phyloP scores from a whole-genome alignment of 2,113 vertebrate species.

The Toxostoma redivivum region DNA sequence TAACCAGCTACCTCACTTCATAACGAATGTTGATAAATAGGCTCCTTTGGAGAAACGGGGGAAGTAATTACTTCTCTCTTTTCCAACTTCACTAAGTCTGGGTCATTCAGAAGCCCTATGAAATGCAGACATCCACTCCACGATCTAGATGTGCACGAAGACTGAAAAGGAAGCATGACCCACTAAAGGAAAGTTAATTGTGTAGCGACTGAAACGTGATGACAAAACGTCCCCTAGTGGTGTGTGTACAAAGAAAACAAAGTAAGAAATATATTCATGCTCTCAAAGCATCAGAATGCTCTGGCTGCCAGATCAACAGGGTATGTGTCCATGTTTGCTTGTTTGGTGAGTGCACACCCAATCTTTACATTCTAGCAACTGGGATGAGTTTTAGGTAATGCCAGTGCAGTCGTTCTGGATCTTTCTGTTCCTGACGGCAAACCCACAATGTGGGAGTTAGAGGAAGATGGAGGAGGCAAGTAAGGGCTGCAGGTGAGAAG shows the following conservation, averaged over 20 bases:
- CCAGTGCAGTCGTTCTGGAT: fast-evolving
- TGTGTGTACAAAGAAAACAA: not conserved
- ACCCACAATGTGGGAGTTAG: not conserved
- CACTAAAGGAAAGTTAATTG: not conserved
- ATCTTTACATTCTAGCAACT: not conserved
- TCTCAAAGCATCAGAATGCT: not conserved
- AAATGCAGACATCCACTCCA: not conserved
- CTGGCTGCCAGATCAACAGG: not conserved
- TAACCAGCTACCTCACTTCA: not conserved
- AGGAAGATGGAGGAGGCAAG: not conserved
- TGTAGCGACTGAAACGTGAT: not conserved
- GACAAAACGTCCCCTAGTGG: constrained; percentile 46
- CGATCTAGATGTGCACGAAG: not conserved
- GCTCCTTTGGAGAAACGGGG: not conserved
- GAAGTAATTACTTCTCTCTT: not conserved
- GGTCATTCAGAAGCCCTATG: not conserved
- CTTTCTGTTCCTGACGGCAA: not conserved
- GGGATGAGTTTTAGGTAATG: not conserved
- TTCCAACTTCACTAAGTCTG: not conserved
- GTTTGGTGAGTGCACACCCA: not conserved
- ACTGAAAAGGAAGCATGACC: not conserved
- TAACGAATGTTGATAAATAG: not conserved
- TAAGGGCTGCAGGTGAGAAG: not conserved
- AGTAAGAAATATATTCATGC: fast-evolving
- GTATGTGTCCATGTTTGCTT: fast-evolving